These are phyloP conservation scores for Lacanobia wlatinum DNA, from an alignment of 2,888 invertebrate genomes.

Conservation along the genomic window DNA sequence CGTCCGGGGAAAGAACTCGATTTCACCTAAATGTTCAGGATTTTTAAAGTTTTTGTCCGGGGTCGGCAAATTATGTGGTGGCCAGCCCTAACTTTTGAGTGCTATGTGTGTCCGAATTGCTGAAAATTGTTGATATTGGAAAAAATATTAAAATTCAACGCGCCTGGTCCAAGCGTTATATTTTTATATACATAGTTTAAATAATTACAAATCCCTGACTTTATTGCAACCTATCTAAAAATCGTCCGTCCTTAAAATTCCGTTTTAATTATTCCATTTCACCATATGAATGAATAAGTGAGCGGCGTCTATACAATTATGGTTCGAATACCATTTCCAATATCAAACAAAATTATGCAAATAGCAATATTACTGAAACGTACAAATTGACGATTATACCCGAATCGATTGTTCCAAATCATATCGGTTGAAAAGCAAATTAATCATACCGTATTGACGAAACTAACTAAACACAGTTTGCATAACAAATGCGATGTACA, in stretches of 20 bases:
- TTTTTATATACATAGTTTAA: neutral
- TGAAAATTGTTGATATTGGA: neutral
- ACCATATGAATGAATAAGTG: neutral
- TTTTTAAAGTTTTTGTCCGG: too few species aligned
- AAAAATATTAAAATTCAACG: constrained; percentile 17
- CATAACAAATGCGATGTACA: constrained; percentile 33
- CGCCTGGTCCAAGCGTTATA: too few species aligned
- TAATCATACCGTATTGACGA: constrained; percentile 53
- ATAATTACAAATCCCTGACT: neutral
- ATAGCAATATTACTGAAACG: constrained; percentile 22
- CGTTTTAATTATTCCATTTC: neutral
- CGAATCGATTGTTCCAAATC: constrained; percentile 46
- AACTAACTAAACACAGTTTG: constrained; percentile 54
- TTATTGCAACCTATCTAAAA: neutral
- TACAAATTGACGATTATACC: constrained; percentile 40
- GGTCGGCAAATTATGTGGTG: too few species aligned
- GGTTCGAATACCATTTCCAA: constrained; percentile 14
- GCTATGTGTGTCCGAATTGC: neutral
- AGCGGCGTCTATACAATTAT: constrained; percentile 5
- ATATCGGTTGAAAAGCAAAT: constrained; percentile 52
- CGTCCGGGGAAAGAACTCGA: too few species aligned
- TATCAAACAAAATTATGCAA: constrained; percentile 45
- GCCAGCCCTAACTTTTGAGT: too few species aligned
- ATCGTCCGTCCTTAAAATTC: neutral
- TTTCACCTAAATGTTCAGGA: too few species aligned